phyloP scores from a whole-genome alignment of 37 sponge, comb jelly and placozoan genomes.

The Halichondria panicea region DNA sequence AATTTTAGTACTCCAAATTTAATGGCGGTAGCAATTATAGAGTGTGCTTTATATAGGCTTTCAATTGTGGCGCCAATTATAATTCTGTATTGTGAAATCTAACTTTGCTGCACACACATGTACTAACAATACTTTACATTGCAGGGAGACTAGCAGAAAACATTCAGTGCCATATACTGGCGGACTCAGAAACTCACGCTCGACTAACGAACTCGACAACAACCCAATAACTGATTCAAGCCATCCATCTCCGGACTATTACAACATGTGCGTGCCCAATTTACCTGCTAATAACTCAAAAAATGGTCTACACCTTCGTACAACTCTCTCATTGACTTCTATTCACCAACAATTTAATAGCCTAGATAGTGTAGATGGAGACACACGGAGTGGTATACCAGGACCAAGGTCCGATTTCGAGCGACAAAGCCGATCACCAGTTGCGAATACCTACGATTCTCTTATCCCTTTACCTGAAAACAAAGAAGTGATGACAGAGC shows the following conservation, averaged over 20 bases:
- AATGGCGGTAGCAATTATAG: too few species aligned
- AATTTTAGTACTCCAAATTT: too few species aligned
- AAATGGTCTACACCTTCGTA: background rate
- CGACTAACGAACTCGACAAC: slow-evolving; percentile 17
- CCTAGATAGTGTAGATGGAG: background rate
- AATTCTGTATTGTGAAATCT: too few species aligned
- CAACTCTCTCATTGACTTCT: background rate
- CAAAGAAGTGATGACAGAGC: background rate
- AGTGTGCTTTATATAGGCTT: too few species aligned
- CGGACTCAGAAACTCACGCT: slow-evolving; percentile 18
- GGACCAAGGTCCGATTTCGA: too few species aligned
- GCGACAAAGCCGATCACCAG: too few species aligned
- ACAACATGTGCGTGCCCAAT: slow-evolving; percentile 31
- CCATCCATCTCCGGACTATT: background rate
- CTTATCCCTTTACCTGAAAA: background rate
- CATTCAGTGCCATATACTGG: background rate
- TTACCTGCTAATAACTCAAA: slow-evolving; percentile 2
- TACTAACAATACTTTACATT: background rate
- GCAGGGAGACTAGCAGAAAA: background rate
- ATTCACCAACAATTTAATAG: background rate
- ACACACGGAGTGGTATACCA: too few species aligned
- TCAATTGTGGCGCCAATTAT: too few species aligned
- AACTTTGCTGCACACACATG: background rate
- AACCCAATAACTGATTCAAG: background rate
- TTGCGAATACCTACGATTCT: too few species aligned